Percentiles rank a stretch among this genome's conserved stretches.
phyloP scores from a whole-genome alignment of 2,113 vertebrate species.

The Ochotona princeps region DNA sequence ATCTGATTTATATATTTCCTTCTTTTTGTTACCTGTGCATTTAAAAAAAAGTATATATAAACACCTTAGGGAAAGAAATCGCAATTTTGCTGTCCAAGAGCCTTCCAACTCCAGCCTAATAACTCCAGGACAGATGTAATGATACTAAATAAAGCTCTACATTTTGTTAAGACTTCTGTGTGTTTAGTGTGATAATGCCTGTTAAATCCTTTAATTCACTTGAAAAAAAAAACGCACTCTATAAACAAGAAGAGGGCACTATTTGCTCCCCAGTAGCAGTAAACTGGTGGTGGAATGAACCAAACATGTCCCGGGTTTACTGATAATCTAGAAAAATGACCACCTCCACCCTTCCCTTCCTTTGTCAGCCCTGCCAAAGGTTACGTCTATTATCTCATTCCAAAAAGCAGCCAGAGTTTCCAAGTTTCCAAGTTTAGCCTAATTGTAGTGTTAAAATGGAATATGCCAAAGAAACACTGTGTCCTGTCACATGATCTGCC shows the following conservation, averaged over 20 bases:
- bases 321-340: conserved; percentile 19
- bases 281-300: not conserved
- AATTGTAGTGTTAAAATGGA: not conserved
- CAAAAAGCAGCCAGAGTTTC: conserved; percentile 3
- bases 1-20: conserved; percentile 10
- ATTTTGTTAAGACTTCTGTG: conserved; percentile 57
- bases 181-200: conserved; percentile 48
- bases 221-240: not conserved
- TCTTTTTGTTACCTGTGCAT: not conserved
- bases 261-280: conserved; percentile 41
- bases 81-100: not conserved
- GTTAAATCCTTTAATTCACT: conserved; percentile 57
- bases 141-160: not conserved
- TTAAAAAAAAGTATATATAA: not conserved
- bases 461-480: not conserved
- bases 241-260: conserved; percentile 43
- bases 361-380: not conserved
- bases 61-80: not conserved
- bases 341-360: not conserved
- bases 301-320: not conserved
- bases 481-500: not conserved
- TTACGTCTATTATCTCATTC: not conserved
- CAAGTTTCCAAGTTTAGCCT: conserved; percentile 37
- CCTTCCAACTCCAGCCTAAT: too few relatives aligned
- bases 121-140: conserved; percentile 1